Base-by-base conservation (phyloP, 2,113 vertebrate species). In the Halcyon senegalensis region DNA sequence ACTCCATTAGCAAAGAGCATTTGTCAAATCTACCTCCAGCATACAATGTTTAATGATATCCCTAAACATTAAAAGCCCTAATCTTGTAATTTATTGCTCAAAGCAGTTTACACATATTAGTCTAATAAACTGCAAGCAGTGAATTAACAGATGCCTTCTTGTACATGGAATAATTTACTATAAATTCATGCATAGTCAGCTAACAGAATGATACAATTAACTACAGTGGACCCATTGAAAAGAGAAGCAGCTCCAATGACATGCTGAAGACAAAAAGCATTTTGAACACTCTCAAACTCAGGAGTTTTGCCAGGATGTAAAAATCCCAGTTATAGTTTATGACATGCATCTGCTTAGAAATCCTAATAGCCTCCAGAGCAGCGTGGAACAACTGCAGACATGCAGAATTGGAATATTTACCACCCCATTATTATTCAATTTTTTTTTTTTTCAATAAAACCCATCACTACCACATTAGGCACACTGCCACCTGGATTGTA, bases 51-150 rank as follows among this genome's bases (percentile, higher is more conserved):
- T 98, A 96, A 97, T 94, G 72, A 97, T 94, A 97, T 85, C 48
- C 79, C 91, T 95, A 96, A 96, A 79, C 84, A 72, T 94, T 91
- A 95, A 97, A 97, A 96, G 62, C 50, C 66, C 60, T 95, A 95
- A 97, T 96, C 84, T 92, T 90, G 48, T 94, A 94, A 97, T 96
- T 97, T 97, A 94, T 95, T 97, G 77, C 95, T 97, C 88, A 96
- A 96, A 97, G 80, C 44, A 94, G 69, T 96, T 85, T 94, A 96
- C 77, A 84, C 31, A 1, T 91, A 96, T 96, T 96, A 96, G 68
- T 95, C 85, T 93, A 97, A 97, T 94, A 97, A 97, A 96, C 73
- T 84, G 59, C 73, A 90, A 75, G 77, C 83, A 94, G 63, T 94
- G 76, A 97, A 97, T 94, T 95, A 96, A 78, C 67, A 97, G 82